These are phyloP conservation scores for Colistium nudipinnis DNA, from an alignment of 2,113 vertebrate species.

Conservation along the genomic window DNA sequence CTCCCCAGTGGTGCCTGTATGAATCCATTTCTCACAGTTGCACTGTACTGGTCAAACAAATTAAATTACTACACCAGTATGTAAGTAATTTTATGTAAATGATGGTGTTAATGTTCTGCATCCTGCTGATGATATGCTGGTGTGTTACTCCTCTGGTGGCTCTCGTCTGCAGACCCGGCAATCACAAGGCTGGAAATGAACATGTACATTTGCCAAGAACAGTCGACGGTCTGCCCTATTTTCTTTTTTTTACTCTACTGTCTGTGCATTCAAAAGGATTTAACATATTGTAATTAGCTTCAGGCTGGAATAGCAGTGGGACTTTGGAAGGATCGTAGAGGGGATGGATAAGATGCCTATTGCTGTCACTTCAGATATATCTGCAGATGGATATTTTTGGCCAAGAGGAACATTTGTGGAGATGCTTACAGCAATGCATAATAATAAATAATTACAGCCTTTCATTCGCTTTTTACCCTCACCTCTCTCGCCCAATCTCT, in stretches of 20 bases:
- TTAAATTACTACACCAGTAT: constrained; percentile 95
- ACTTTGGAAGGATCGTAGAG: constrained; percentile 50
- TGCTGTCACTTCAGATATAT: constrained; percentile 56
- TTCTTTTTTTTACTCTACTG: constrained; percentile 16
- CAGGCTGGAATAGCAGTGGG: constrained; percentile 50
- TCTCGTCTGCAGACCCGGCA: constrained; percentile 73
- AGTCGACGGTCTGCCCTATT: constrained; percentile 65
- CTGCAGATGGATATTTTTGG: constrained; percentile 25
- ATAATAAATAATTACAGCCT: constrained; percentile 95
- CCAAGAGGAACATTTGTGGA: constrained; percentile 5
- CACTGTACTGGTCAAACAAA: constrained; percentile 91
- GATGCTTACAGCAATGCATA: neutral
- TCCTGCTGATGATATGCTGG: constrained; percentile 87
- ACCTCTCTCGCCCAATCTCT: constrained; percentile 80
- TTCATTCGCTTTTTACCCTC: constrained; percentile 85
- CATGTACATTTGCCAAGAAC: constrained; percentile 69
- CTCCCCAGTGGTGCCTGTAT: constrained; percentile 82
- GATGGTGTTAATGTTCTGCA: constrained; percentile 97
- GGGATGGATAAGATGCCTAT: constrained; percentile 44
- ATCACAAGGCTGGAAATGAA: constrained; percentile 70
- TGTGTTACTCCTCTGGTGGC: constrained; percentile 84
- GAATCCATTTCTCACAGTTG: constrained; percentile 88
- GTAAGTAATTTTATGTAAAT: constrained; percentile 99
- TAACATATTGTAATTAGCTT: constrained; percentile 62
- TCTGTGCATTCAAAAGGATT: constrained; percentile 64